phyloP scores from a whole-genome alignment of 2,888 invertebrate genomes.

The Seira musarum region DNA sequence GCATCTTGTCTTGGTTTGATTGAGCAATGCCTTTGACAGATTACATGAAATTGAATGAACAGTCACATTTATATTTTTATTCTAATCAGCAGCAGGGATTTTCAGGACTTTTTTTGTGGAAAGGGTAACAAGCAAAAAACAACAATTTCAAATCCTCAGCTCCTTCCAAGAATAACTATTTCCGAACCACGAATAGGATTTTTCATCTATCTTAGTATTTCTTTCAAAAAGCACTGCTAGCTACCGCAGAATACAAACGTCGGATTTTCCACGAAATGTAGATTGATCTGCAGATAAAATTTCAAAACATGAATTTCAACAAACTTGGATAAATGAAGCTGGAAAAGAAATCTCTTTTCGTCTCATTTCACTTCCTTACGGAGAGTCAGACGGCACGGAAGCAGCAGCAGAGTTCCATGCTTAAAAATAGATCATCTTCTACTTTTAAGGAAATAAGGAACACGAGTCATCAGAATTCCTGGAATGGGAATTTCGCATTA shows the following conservation, averaged over 20 bases:
- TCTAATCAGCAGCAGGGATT: too few species aligned
- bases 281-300: constrained; percentile 32
- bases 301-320: constrained; percentile 28
- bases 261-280: constrained; percentile 27
- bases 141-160: neutral
- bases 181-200: neutral
- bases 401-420: neutral
- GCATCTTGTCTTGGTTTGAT: too few species aligned
- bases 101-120: too few species aligned
- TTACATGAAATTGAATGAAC: neutral
- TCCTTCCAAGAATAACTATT: neutral
- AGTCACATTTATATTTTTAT: neutral
- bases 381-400: too few species aligned
- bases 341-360: neutral
- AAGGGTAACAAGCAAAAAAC: neutral
- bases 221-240: too few species aligned
- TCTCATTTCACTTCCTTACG: too few species aligned
- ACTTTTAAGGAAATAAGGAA: constrained; percentile 2
- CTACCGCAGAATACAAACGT: constrained; percentile 19
- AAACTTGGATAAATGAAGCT: neutral
- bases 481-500: constrained; percentile 11
- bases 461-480: constrained; percentile 14
- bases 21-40: neutral
- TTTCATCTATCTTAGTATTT: too few species aligned
- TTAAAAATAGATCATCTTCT: neutral